Evolutionary conservation across 2,113 vertebrate species (phyloP), one percentile per base, ranked within the genome.

Genomic region (Morone saxatilis): DNA sequence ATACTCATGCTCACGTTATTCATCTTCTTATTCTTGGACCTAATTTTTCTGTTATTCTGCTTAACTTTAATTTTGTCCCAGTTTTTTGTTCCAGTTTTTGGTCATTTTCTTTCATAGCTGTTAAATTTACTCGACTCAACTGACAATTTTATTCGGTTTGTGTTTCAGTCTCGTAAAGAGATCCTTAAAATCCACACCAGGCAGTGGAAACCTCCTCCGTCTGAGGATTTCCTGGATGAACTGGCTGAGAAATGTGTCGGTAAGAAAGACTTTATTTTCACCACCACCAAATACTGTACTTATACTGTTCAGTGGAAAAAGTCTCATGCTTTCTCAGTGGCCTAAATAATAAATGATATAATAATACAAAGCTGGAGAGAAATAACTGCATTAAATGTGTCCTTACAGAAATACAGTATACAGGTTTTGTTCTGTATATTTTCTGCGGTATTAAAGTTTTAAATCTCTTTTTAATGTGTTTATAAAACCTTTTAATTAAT

Each of bases 121-220:
- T 17, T 31, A 25, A 7, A 7, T 7, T 31, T 57, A 36, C 6
- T 19, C 4, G 22, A 59, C 56, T 59, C 12, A 31, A 13, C 6
- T 13, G 40, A 13, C 10, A 4, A 7, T 16, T 45, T 66, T 13
- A 16, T 45, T 48, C 22, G 16, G 8, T 47, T 9, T 36, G 4
- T 85, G 81, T 69, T 67, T 65, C 83, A 99, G 97, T 96, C 97
- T 1, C 96, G 97, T 62, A 96, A 95, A 91, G 97, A 97, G 63
- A 98, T 99, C 86, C 88, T 98, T 57, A 96, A 95, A 86, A 97
- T 99, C 85, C 96, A 98, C 79, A 98, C 97, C 4, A 83, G 86
- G 40, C 95, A 96, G 74, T 98, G 97, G 97, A 95, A 80, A 54
- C 96, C 96, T 57, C 95, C 93, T 43, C 96, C 95, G 3, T 76